Evolutionary conservation across 1,140 invertebrate species (phyloP).

Genomic region (Rhyacophila brunnea): DNA sequence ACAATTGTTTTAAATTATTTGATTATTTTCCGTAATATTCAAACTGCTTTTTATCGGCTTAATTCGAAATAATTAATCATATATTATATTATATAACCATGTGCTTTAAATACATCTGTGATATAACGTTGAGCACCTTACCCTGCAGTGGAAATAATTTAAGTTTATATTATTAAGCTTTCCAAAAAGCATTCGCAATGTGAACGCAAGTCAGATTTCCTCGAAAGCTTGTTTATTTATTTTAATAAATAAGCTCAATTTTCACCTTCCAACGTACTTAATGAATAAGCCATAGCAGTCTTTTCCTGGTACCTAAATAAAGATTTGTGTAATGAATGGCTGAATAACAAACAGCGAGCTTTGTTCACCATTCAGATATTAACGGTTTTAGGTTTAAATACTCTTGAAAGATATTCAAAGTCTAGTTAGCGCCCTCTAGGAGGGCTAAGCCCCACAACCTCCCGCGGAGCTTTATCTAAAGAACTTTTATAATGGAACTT

Average conservation of each 20-base stretch:
- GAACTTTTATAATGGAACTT: slow-evolving; percentile 9
- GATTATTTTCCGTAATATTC: too few species aligned
- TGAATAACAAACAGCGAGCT: slow-evolving; percentile 16
- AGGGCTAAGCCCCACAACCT: slow-evolving; percentile 6
- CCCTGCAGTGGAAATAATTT: too few species aligned
- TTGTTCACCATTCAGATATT: slow-evolving; percentile 23
- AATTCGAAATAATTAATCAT: too few species aligned
- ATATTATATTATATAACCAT: too few species aligned
- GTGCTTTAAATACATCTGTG: too few species aligned
- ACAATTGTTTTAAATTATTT: too few species aligned
- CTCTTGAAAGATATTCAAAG: slow-evolving; percentile 1
- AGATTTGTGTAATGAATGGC: slow-evolving; percentile 15
- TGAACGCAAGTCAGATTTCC: too few species aligned
- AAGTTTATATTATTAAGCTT: too few species aligned
- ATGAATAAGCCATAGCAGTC: slow-evolving; percentile 22
- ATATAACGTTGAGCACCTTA: too few species aligned
- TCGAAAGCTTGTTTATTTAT: not conserved
- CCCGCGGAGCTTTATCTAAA: slow-evolving; percentile 15
- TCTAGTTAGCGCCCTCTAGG: slow-evolving; percentile 27
- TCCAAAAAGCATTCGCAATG: too few species aligned
- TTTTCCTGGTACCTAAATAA: slow-evolving; percentile 13
- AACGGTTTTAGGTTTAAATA: slow-evolving; percentile 30
- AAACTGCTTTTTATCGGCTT: too few species aligned
- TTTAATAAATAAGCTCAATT: slow-evolving; percentile 5
- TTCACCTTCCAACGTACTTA: not conserved